These are phyloP conservation scores for Macrosteles quadrilineatus DNA, from an alignment of 1,140 invertebrate genomes.

Conservation along the genomic window DNA sequence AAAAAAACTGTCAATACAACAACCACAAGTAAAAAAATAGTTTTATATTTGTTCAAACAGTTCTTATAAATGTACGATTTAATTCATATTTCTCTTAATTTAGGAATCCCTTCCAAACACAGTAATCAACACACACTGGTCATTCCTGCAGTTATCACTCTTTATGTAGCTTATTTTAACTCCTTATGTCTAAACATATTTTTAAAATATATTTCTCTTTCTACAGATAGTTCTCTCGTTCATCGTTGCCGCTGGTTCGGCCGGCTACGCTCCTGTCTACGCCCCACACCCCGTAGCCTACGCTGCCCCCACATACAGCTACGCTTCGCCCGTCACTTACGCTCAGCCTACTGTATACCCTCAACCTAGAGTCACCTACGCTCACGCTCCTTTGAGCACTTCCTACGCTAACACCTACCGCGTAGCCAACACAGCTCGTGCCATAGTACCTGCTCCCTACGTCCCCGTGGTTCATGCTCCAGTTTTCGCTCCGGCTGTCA, in stretches of 20 bases:
- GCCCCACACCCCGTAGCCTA: slow-evolving; percentile 39
- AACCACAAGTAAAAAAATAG: no score
- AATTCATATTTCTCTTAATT: no score
- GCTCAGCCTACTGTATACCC: background rate
- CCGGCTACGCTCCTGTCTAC: slow-evolving; percentile 39
- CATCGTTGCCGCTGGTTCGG: slow-evolving; percentile 38
- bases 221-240: slow-evolving; percentile 23
- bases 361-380: background rate
- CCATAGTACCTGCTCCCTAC: background rate
- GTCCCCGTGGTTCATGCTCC: background rate
- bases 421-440: slow-evolving; percentile 34
- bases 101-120: no score
- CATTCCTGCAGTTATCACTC: no score
- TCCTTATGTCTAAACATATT: no score
- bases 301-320: slow-evolving; percentile 36
- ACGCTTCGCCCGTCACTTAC: slow-evolving; percentile 35
- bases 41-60: no score
- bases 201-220: no score
- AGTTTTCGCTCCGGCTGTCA: slow-evolving; percentile 42
- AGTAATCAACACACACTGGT: no score
- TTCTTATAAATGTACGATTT: no score
- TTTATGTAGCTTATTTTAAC: no score
- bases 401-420: slow-evolving; percentile 41
- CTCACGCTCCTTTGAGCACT: slow-evolving; percentile 24
- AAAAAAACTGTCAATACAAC: no score